Evolutionary conservation across 2,797 vertebrate genomes (phyloP), one percentile per base, ranked within the genome.

Genomic region (Cyclopterus lumpus): DNA sequence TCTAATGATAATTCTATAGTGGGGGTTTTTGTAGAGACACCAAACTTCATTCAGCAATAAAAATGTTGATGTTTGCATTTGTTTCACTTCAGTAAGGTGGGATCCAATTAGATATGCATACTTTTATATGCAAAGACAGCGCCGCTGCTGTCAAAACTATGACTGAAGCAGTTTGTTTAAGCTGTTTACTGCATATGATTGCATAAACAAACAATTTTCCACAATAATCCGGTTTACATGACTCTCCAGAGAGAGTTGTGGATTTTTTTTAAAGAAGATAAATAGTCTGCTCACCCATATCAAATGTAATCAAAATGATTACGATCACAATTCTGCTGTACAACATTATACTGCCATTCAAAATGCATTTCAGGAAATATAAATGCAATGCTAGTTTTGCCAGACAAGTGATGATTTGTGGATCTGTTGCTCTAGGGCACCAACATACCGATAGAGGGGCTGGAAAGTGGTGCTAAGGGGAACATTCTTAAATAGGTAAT

Each of bases 211-310:
- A 79, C 75, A 81, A 81, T 76, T 71, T 44, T 34, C 49, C 4
- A 75, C 74, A 85, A 77, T 79, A 89, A 88, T 85, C 76, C 68
- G 77, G 73, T 85, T 82, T 86, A 85, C 79, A 73, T 10, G 73
- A 62, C 72, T 48, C 55, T 74, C 65, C 64, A 59, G 11, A 46
- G 36, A 63, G 12, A 64, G 57, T 18, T 75, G 59, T 63, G 32
- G 20, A n/a, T 67, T 44, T 77, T 26, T 54, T 61, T 73, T 34
- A 84, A 64, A 48, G 18, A 51, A 51, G 64, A 83, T 63, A 60
- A 86, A 78, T 71, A 74, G 73, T 71, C 67, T 65, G 59, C 77
- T 84, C 73, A 58, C 46, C 62, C 60, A 49, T 24, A 62, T 85
- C 57, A 70, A 65, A 84, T 60, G 26, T 24, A 73, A 88, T 82